Percentiles rank a stretch among this genome's conserved stretches.
Evolutionary conservation across 2,888 invertebrate species (phyloP).

Genomic region (Noctuana brunneofusca): DNA sequence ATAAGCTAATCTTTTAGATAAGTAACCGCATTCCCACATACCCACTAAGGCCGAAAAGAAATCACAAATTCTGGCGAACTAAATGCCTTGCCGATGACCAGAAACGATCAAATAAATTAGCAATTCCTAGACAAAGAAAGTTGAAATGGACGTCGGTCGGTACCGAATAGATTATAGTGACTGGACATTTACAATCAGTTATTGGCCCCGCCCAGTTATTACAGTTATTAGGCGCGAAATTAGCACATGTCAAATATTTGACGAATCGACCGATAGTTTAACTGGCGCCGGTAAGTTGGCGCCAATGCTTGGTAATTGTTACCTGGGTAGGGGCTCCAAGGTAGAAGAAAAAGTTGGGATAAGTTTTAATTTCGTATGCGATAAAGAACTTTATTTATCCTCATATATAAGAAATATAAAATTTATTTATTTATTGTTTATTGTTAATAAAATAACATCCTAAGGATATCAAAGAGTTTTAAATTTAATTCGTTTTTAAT

Average conservation of each 20-base stretch:
- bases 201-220: conserved; percentile 25
- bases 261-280: conserved; percentile 48
- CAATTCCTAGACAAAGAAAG: conserved; percentile 6
- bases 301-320: conserved; percentile 41
- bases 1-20: no score
- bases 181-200: not conserved
- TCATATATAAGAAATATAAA: no score
- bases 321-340: conserved; percentile 12
- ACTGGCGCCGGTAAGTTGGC: conserved; percentile 44
- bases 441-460: no score
- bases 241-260: conserved; percentile 55
- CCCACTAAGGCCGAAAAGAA: no score
- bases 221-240: conserved; percentile 51
- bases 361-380: not conserved
- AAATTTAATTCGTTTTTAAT: no score
- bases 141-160: not conserved
- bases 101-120: not conserved
- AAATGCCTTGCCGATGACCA: not conserved
- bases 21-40: no score
- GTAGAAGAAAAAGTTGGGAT: not conserved
- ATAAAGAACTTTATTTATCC: no score
- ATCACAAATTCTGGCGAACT: no score
- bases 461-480: no score
- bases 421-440: no score
- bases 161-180: conserved; percentile 9